A percentile compares a stretch with the other conserved stretches of the same genome.
These are phyloP conservation scores for Cisticola juncidis DNA, from an alignment of 2,113 vertebrate species.

Conservation along the genomic window DNA sequence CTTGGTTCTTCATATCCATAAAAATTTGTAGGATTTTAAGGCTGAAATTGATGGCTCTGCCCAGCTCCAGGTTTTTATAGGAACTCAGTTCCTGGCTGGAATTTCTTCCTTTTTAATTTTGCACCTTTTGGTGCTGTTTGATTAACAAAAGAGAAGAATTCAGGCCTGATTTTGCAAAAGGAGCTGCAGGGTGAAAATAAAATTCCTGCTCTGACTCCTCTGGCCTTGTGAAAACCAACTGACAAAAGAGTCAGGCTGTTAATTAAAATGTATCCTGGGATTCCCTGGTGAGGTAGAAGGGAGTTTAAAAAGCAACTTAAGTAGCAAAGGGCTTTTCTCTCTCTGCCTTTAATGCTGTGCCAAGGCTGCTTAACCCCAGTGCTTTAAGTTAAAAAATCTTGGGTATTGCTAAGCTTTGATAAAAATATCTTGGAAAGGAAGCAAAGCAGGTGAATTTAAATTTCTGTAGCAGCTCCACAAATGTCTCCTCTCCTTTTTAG, in stretches of 20 bases:
- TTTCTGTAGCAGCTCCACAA: background rate
- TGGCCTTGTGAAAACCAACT: background rate
- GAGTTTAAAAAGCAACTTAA: background rate
- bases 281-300: background rate
- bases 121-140: background rate
- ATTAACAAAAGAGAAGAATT: background rate
- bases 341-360: background rate
- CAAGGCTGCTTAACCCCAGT: background rate
- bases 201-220: background rate
- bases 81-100: background rate
- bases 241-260: background rate
- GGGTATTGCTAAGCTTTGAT: background rate
- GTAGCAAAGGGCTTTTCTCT: background rate
- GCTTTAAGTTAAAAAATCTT: background rate
- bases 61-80: background rate
- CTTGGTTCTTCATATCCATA: background rate
- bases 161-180: background rate
- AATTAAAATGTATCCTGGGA: background rate
- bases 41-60: background rate
- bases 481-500: background rate
- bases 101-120: background rate
- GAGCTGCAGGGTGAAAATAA: background rate
- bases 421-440: accelerated
- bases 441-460: background rate
- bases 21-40: background rate